Evolutionary conservation across 2,888 invertebrate species (phyloP), one percentile per base, ranked within the genome.

Genomic region (Onchidella celtica): DNA sequence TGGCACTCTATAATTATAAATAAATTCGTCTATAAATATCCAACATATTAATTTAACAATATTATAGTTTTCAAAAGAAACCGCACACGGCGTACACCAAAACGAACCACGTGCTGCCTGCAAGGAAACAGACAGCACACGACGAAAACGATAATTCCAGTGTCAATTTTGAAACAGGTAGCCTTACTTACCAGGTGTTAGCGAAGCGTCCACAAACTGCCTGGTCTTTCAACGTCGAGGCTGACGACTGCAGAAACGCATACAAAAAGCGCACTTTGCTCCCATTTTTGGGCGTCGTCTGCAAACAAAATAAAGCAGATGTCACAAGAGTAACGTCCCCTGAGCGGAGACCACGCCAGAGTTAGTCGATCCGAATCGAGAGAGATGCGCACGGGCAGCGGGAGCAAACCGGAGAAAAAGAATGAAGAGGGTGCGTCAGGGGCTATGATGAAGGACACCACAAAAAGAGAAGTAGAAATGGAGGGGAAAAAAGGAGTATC

Each of bases 221-320:
- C n/a, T n/a, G n/a, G n/a, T n/a, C n/a, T n/a, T n/a, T n/a, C n/a
- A n/a, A n/a, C n/a, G n/a, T n/a, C 47, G 17, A 32, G 32, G 32
- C 65, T 29, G 32, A 11, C 17, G 32, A 3, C 24, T n/a, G 17
- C 14, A 21, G 29, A 57, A 29, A 57, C 27, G 40, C 9, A 66
- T 24, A 79, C 36, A 38, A 34, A 59, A 36, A 34, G 55, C 27
- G 3, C 27, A 17, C 34, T 2, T 34, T 4, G 29, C 36, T 3
- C n/a, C 34, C 73, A 59, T 73, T 61, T 73, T 73, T 36, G 59
- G 34, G 24, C 24, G 59, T 73, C 38, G 61, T 73, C 73, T 2
- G 73, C 73, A 59, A 73, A 73, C 73, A 73, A 73, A 73, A 57
- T 57, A 73, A 73, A 59, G 59, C 73, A 73, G 73, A 73, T 73